phyloP scores from a whole-genome alignment of 1,140 invertebrate species.

The Piezodorus guildinii region DNA sequence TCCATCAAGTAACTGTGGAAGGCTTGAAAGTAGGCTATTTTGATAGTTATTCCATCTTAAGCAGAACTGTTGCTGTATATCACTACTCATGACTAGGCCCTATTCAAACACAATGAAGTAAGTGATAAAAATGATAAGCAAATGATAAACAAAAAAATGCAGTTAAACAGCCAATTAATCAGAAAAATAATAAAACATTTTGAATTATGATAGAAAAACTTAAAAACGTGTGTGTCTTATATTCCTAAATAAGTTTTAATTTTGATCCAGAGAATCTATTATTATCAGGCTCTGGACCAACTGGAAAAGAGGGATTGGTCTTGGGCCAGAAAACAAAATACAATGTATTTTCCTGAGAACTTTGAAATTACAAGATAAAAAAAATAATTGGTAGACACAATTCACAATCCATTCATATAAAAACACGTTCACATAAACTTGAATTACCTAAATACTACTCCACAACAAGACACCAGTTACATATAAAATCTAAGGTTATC shows the following conservation, averaged over 20 bases:
- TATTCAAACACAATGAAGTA: constrained; percentile 4
- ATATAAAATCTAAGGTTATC: constrained; percentile 16
- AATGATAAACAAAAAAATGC: background rate
- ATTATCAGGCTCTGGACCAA: constrained; percentile 25
- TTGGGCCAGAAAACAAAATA: constrained; percentile 3
- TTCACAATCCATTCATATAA: too few species aligned
- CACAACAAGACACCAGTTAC: constrained; percentile 15
- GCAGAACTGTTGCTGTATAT: constrained; percentile 58
- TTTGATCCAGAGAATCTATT: constrained; percentile 26
- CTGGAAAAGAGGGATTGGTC: constrained; percentile 22
- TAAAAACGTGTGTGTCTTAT: too few species aligned
- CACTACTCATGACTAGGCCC: constrained; percentile 36
- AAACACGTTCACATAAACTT: background rate
- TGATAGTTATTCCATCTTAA: constrained; percentile 68
- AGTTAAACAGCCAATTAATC: too few species aligned
- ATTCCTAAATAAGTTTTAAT: constrained; percentile 19
- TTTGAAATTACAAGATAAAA: too few species aligned
- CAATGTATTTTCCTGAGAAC: too few species aligned
- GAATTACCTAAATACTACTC: constrained; percentile 12
- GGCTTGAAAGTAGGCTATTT: constrained; percentile 66
- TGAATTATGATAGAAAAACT: background rate
- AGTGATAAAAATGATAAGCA: background rate
- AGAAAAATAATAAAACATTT: background rate
- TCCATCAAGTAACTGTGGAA: constrained; percentile 67
- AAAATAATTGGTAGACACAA: too few species aligned